Evolutionary conservation across 2,888 invertebrate genomes (phyloP).

Genomic region (Spodoptera exigua): DNA sequence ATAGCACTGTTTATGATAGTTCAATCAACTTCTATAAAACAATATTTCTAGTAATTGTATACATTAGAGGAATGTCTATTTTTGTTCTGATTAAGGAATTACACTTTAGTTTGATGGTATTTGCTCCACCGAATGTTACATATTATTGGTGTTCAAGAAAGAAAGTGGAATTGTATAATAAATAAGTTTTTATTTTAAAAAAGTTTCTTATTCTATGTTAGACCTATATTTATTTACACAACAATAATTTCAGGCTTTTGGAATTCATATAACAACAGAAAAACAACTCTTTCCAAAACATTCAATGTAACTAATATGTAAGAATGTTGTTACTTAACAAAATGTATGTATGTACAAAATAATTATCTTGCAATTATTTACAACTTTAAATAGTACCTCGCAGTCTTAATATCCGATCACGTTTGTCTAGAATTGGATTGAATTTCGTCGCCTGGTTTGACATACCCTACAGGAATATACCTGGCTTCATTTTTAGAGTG

Average conservation of each 20-base stretch:
- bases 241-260: constrained; percentile 62
- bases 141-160: constrained; percentile 30
- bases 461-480: constrained; percentile 75
- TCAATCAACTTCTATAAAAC: constrained; percentile 43
- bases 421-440: constrained; percentile 54
- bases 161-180: constrained; percentile 73
- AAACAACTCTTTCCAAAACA: constrained; percentile 38
- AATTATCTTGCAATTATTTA: constrained; percentile 42
- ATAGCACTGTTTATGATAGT: constrained; percentile 44
- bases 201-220: constrained; percentile 77
- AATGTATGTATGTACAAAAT: constrained; percentile 52
- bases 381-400: constrained; percentile 36
- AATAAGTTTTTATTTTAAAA: constrained; percentile 85
- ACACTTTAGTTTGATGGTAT: constrained; percentile 54
- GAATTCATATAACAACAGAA: constrained; percentile 55
- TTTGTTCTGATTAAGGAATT: constrained; percentile 53
- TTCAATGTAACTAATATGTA: constrained; percentile 4
- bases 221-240: constrained; percentile 79
- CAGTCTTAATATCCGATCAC: constrained; percentile 46
- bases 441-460: constrained; percentile 60
- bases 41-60: constrained; percentile 39
- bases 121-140: constrained; percentile 55
- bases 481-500: constrained; percentile 64
- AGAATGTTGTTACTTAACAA: neutral
- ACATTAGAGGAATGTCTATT: constrained; percentile 52